Evolutionary conservation across 2,888 invertebrate genomes (phyloP).

Genomic region (Shargacucullia verbasci): DNA sequence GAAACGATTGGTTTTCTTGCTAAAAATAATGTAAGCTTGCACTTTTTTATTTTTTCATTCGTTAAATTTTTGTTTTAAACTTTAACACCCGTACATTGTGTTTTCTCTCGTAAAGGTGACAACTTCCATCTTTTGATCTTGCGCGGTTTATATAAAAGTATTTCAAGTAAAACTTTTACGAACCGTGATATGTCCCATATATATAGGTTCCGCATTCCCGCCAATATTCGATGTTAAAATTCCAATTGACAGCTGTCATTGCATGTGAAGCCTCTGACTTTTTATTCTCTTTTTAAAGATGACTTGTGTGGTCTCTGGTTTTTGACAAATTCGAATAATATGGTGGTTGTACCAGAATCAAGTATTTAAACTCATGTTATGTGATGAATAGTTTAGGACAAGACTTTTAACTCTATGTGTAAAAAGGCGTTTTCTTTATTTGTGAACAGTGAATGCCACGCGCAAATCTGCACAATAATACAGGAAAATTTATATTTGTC

Average conservation of each 20-base stretch:
- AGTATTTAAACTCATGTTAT: too few relatives aligned
- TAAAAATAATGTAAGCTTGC: slow-evolving; percentile 1
- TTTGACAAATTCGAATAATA: slow-evolving; percentile 43
- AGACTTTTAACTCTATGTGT: too few relatives aligned
- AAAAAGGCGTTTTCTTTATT: too few relatives aligned
- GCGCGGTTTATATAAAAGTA: slow-evolving; percentile 33
- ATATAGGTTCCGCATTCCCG: slow-evolving; percentile 49
- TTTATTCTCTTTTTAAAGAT: slow-evolving; percentile 46
- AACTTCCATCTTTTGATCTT: slow-evolving; percentile 14
- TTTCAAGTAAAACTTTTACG: slow-evolving; percentile 35
- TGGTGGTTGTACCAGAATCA: too few relatives aligned
- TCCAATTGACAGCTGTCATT: slow-evolving; percentile 65
- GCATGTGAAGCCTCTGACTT: slow-evolving; percentile 51
- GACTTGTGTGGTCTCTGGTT: slow-evolving; percentile 55
- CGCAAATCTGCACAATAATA: too few relatives aligned
- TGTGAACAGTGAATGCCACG: too few relatives aligned
- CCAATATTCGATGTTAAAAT: slow-evolving; percentile 54
- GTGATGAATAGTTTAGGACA: too few relatives aligned
- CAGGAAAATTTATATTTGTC: slow-evolving; percentile 13
- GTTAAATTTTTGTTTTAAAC: slow-evolving; percentile 12
- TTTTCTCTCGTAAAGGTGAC: slow-evolving; percentile 30
- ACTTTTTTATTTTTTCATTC: slow-evolving; percentile 24
- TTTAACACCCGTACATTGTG: slow-evolving; percentile 1
- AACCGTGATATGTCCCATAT: slow-evolving; percentile 41
- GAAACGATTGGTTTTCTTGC: slow-evolving; percentile 15